These are phyloP conservation scores for Pollenia amentaria DNA, from an alignment of 2,888 invertebrate species.

Conservation along the genomic window DNA sequence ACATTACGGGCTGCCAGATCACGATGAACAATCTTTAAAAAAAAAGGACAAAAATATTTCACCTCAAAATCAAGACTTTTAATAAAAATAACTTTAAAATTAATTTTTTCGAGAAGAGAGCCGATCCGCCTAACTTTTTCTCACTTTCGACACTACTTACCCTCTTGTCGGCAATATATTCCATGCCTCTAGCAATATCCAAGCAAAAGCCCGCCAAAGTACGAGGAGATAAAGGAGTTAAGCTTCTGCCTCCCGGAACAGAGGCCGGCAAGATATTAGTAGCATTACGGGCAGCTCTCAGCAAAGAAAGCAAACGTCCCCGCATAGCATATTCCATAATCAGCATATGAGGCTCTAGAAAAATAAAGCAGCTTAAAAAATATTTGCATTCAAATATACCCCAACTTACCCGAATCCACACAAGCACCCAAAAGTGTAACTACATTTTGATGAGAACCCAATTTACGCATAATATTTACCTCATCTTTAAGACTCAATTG, in stretches of 20 bases:
- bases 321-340: constrained; percentile 95
- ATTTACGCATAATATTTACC: constrained; percentile 93
- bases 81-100: too few species aligned
- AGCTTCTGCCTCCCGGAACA: constrained; percentile 83
- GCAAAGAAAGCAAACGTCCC: constrained; percentile 91
- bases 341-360: constrained; percentile 90
- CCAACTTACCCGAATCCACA: constrained; percentile 89
- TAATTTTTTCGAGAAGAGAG: not conserved
- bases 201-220: constrained; percentile 92
- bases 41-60: not conserved
- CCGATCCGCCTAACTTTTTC: too few species aligned
- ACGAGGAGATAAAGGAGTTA: constrained; percentile 85
- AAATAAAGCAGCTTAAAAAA: not conserved
- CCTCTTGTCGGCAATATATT: constrained; percentile 92
- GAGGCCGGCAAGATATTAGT: constrained; percentile 85
- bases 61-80: too few species aligned
- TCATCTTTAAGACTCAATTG: constrained; percentile 91
- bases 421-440: constrained; percentile 93
- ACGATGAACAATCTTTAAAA: constrained; percentile 92
- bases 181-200: constrained; percentile 94
- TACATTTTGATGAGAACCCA: constrained; percentile 93
- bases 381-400: not conserved
- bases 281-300: constrained; percentile 86
- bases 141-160: constrained; percentile 85
- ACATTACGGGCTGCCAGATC: constrained; percentile 94